phyloP scores from a whole-genome alignment of 1,140 invertebrate species.

The Papilio dardanus region DNA sequence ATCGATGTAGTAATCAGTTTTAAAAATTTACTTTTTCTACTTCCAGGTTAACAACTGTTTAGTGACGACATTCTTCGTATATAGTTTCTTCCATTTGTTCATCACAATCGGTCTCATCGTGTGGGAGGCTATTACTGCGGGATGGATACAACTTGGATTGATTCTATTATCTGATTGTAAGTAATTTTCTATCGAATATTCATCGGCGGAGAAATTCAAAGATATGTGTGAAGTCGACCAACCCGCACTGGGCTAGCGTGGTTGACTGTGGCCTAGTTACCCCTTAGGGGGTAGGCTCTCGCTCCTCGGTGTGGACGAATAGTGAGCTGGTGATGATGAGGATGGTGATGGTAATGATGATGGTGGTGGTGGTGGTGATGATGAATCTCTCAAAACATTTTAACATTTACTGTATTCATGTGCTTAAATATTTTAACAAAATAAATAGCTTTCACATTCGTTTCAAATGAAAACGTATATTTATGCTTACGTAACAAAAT shows the following conservation, averaged over 20 bases:
- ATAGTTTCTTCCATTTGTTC: conserved; percentile 74
- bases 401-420: too few species aligned
- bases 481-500: background rate
- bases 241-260: too few species aligned
- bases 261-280: too few species aligned
- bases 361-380: too few species aligned
- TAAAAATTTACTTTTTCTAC: background rate
- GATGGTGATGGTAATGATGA: too few species aligned
- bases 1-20: too few species aligned
- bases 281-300: too few species aligned
- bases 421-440: background rate
- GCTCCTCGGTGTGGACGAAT: too few species aligned
- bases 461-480: background rate
- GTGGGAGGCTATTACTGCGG: conserved; percentile 62
- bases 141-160: conserved; percentile 70
- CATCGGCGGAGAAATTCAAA: too few species aligned
- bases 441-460: background rate
- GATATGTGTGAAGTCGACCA: too few species aligned
- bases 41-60: conserved; percentile 68
- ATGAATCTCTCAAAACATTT: too few species aligned
- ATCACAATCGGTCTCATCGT: conserved; percentile 63
- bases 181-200: conserved; percentile 36
- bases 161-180: conserved; percentile 64
- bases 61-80: conserved; percentile 71
- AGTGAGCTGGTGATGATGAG: too few species aligned